These are phyloP conservation scores for Lamellibrachia columna DNA, from an alignment of 2,888 invertebrate genomes.

Conservation along the genomic window DNA sequence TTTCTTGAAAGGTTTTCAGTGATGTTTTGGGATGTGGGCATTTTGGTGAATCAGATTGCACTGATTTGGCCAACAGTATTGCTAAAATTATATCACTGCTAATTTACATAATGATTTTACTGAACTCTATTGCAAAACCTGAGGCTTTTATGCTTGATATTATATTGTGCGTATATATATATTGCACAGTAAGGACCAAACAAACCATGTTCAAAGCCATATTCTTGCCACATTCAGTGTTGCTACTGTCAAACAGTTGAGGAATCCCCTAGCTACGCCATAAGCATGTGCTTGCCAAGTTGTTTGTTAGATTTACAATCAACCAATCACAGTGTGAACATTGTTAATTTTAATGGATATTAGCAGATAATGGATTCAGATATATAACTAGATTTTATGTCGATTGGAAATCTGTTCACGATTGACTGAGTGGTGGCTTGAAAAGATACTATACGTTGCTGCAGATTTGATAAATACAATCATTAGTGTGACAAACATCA, in stretches of 20 bases:
- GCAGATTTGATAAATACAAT: background rate
- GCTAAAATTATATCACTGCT: background rate
- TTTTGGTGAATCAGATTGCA: background rate
- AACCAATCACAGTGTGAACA: background rate
- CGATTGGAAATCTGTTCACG: background rate
- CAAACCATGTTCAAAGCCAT: background rate
- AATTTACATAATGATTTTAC: background rate
- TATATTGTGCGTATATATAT: background rate
- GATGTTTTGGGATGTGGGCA: background rate
- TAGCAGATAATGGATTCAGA: background rate
- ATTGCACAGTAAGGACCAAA: background rate
- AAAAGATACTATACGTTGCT: background rate
- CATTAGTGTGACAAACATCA: background rate
- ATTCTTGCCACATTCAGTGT: background rate
- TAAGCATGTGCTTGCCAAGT: background rate
- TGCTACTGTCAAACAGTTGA: no score
- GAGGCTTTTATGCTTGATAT: background rate
- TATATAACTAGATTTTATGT: background rate
- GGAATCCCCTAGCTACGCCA: no score
- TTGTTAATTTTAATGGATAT: background rate
- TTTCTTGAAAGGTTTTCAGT: background rate
- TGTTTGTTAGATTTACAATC: background rate
- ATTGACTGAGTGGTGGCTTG: background rate
- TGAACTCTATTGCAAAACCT: background rate
- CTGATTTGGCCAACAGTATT: background rate